These are phyloP conservation scores for Lycopodina hypogea DNA, from an alignment of 37 sponge, comb jelly and placozoan species.

Conservation along the genomic window DNA sequence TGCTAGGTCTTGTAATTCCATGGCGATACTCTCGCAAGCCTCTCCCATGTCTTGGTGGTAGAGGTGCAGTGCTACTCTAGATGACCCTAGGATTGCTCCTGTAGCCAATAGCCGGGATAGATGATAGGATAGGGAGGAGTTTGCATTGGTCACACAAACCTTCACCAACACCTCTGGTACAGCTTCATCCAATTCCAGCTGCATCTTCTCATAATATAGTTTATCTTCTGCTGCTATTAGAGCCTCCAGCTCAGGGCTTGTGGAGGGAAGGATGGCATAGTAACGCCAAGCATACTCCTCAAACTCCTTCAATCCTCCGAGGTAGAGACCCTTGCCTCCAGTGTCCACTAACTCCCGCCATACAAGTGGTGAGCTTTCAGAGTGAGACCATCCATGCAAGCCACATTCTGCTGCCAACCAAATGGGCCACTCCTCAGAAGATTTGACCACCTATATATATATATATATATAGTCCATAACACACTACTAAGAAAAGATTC, in stretches of 20 bases:
- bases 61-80: constrained; percentile 44
- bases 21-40: constrained; percentile 37
- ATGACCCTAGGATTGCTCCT: constrained; percentile 36
- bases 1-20: constrained; percentile 80
- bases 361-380: constrained; percentile 73
- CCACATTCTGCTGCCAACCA: constrained; percentile 69
- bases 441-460: constrained; percentile 40
- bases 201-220: background rate
- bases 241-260: constrained; percentile 5
- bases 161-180: constrained; percentile 1
- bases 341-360: constrained; percentile 96
- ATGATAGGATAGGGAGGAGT: constrained; percentile 56
- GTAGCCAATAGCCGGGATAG: constrained; percentile 35
- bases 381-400: constrained; percentile 55
- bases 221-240: constrained; percentile 50
- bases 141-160: constrained; percentile 61
- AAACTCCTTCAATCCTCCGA: constrained; percentile 83
- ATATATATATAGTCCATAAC: background rate
- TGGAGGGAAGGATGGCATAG: constrained; percentile 41
- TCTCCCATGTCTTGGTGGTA: constrained; percentile 18
- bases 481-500: background rate
- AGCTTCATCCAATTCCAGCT: background rate
- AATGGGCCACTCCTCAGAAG: constrained; percentile 56
- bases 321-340: constrained; percentile 88
- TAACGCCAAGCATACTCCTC: constrained; percentile 76